These are phyloP conservation scores for Eristalis tenax DNA, from an alignment of 2,888 invertebrate genomes.

Conservation along the genomic window DNA sequence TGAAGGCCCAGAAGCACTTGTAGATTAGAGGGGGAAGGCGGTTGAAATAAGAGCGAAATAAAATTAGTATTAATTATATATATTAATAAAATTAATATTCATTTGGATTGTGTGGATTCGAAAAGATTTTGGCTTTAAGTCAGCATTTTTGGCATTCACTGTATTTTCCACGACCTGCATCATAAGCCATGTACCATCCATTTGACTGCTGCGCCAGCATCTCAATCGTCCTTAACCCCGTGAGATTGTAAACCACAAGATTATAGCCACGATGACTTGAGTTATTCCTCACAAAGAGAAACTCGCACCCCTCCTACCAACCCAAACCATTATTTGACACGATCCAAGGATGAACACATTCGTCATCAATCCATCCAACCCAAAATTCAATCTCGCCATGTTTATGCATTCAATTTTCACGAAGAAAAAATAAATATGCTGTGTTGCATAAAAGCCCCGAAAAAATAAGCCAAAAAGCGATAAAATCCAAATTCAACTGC, in stretches of 20 bases:
- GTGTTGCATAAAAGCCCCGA: constrained; percentile 27
- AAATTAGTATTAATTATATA: too few relatives aligned
- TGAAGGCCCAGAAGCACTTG: too few relatives aligned
- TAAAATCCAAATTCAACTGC: constrained; percentile 42
- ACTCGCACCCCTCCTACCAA: background rate
- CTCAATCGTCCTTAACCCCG: background rate
- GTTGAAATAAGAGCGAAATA: too few relatives aligned
- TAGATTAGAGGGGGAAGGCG: too few relatives aligned
- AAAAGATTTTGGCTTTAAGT: too few relatives aligned
- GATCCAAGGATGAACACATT: constrained; percentile 36
- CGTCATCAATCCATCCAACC: constrained; percentile 19
- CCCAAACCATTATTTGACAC: constrained; percentile 30
- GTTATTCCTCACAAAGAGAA: background rate
- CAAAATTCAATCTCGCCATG: background rate
- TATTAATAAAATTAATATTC: too few relatives aligned
- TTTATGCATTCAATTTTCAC: constrained; percentile 41
- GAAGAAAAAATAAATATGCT: background rate
- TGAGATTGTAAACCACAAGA: background rate
- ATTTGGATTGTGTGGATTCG: too few relatives aligned
- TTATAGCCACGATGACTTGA: too few relatives aligned
- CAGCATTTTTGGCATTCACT: too few relatives aligned
- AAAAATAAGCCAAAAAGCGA: constrained; percentile 16
- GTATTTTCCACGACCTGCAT: too few relatives aligned
- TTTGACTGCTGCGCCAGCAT: background rate
- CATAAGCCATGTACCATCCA: too few relatives aligned